Percentiles rank a stretch among this genome's conserved stretches.
Conservation (phyloP, 2,888 invertebrate species). For the Melanotus villosus region DNA sequence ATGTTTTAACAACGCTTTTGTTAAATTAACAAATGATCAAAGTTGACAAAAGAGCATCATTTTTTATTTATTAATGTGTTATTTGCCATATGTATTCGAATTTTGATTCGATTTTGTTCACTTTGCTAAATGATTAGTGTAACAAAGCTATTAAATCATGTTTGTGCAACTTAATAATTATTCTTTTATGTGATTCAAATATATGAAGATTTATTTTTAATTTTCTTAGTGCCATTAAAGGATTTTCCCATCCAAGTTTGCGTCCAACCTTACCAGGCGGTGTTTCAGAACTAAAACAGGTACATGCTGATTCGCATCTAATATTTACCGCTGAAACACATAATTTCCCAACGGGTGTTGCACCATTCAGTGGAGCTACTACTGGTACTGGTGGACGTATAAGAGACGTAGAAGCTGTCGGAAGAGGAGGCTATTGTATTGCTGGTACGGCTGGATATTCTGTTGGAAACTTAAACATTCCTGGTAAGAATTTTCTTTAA, state of each 20-base stretch:
- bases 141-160: too few species aligned
- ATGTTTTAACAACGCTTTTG: too few species aligned
- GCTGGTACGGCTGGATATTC: conserved; percentile 98
- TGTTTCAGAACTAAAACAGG: conserved; percentile 72
- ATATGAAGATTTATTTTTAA: too few species aligned
- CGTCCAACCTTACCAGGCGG: conserved; percentile 78
- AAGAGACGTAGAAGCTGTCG: conserved; percentile 95
- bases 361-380: conserved; percentile 97
- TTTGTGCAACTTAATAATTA: too few species aligned
- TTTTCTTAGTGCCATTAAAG: conserved; percentile 86
- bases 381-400: conserved; percentile 98
- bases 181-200: too few species aligned
- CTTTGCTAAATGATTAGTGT: too few species aligned
- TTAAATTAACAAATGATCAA: too few species aligned
- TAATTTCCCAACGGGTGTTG: conserved; percentile 98
- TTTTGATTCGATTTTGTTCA: too few species aligned
- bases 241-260: conserved; percentile 81
- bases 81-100: too few species aligned
- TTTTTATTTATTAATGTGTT: too few species aligned
- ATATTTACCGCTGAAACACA: conserved; percentile 99
- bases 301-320: conserved; percentile 81
- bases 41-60: too few species aligned
- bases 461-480: conserved; percentile 92
- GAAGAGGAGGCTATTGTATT: conserved; percentile 93
- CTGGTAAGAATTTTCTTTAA: conserved; percentile 75